Conservation (phyloP, 2,888 invertebrate species). For the Exephanes ischioxanthus region DNA sequence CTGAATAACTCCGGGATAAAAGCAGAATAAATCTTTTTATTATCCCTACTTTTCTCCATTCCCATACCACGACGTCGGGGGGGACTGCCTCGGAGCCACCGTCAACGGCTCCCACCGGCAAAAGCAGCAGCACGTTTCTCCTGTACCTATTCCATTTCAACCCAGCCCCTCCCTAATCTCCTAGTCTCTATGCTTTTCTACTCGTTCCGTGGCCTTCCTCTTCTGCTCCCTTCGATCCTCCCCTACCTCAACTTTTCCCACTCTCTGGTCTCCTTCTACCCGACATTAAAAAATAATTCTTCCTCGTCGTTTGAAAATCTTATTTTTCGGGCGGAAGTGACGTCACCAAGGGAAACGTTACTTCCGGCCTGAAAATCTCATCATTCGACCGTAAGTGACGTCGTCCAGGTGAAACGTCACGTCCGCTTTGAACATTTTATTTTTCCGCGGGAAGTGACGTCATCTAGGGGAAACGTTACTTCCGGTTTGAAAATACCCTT, state of each 20-base stretch:
- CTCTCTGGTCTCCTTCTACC: constrained; percentile 7
- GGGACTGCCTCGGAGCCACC: constrained; percentile 67
- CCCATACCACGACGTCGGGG: constrained; percentile 71
- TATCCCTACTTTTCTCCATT: constrained; percentile 80
- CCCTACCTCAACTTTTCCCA: constrained; percentile 40
- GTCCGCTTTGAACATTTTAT: too few relatives aligned
- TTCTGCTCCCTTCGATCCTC: constrained; percentile 10
- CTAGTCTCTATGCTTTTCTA: constrained; percentile 19
- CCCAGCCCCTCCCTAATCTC: constrained; percentile 58
- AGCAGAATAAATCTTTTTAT: constrained; percentile 85
- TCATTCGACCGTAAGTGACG: too few relatives aligned
- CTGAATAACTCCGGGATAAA: constrained; percentile 84
- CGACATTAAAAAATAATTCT: not conserved
- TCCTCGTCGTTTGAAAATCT: too few relatives aligned
- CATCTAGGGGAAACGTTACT: too few relatives aligned
- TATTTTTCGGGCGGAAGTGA: too few relatives aligned
- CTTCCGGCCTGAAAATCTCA: too few relatives aligned
- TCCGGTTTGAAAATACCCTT: too few relatives aligned
- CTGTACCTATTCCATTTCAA: constrained; percentile 66
- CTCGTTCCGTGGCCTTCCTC: not conserved
- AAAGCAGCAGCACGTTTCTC: constrained; percentile 64
- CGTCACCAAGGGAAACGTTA: too few relatives aligned
- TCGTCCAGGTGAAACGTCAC: too few relatives aligned
- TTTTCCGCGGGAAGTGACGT: too few relatives aligned
- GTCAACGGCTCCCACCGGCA: constrained; percentile 43